Percentiles rank a stretch among this genome's conserved stretches.
Conservation (phyloP, 2,888 invertebrate species). For the Smittia sp. region DNA sequence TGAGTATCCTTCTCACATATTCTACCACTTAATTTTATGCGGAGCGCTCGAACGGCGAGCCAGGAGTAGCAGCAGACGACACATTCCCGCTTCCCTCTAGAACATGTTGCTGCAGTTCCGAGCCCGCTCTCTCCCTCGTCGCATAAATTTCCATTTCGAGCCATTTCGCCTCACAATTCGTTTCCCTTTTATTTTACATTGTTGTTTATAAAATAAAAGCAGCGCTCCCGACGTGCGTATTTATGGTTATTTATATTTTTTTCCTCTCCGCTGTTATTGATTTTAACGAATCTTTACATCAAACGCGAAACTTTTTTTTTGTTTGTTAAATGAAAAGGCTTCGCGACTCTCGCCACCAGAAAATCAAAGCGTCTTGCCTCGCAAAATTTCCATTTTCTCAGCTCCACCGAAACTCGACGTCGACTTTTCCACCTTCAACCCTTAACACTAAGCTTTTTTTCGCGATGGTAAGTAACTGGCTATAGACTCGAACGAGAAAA, state of each 20-base stretch:
- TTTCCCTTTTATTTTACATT: background rate
- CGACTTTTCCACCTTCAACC: background rate
- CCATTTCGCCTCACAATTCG: background rate
- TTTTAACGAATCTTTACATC: slow-evolving; percentile 28
- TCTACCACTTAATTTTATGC: slow-evolving; percentile 18
- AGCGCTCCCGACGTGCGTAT: slow-evolving; percentile 26
- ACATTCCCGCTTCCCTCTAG: background rate
- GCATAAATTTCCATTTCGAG: slow-evolving; percentile 4
- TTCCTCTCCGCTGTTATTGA: slow-evolving; percentile 21
- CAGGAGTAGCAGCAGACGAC: background rate
- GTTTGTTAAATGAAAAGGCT: background rate
- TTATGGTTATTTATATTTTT: slow-evolving; percentile 26
- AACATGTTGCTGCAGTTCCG: slow-evolving; percentile 19
- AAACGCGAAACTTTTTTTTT: background rate
- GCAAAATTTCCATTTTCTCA: background rate
- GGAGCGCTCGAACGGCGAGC: background rate
- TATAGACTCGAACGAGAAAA: slow-evolving; percentile 13
- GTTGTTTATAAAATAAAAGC: slow-evolving; percentile 20
- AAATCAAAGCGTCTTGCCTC: background rate
- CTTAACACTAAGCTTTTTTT: background rate
- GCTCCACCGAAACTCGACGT: background rate
- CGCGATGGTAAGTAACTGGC: background rate
- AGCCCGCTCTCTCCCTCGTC: background rate
- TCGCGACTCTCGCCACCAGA: background rate
- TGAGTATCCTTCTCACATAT: slow-evolving; percentile 23